Evolutionary conservation across 2,888 invertebrate species (phyloP), one percentile per base, ranked within the genome.

Genomic region (Sympetrum striolatum): DNA sequence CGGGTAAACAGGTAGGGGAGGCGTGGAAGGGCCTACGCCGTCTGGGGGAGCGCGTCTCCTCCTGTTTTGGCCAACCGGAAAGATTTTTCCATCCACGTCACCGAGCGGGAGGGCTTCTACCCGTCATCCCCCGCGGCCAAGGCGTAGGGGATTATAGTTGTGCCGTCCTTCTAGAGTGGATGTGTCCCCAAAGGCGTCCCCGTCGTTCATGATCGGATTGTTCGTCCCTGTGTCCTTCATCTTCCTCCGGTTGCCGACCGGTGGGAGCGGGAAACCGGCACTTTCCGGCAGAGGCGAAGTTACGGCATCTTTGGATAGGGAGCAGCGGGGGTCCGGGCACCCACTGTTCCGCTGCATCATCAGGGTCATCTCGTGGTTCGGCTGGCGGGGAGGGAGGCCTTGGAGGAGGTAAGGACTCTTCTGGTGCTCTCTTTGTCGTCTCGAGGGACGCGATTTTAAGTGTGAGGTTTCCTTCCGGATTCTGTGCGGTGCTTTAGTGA

Each of bases 301-400:
- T 73, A 73, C 73, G 31, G 73, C 73, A 31, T 64, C 86, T 58
- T 60, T 37, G n/a, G 37, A 14, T 22, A 60, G 60, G 60, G n/a
- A n/a, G 37, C 37, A 25, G n/a, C 44, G 60, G 60, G 35, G 35
- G 35, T 8, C 31, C 3, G 22, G 35, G 1, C 60, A 31, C 35
- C 86, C 60, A 10, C 86, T 86, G 86, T 64, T 58, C 37, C 86
- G 86, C 60, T 86, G 60, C 86, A 35, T 86, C 14, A 60, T 60
- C 37, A 25, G 86, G 60, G 86, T 86, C 86, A 60, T 60, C 18
- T 86, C 86, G 86, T 86, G 86, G 86, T 60, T 86, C 37, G 86
- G 64, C 60, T 86, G 86, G 86, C 31, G 73, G 73, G 60, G 60
- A 37, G 18, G 86, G 37, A 58, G 86, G 14, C 86, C 86, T 86